Base-by-base conservation (phyloP, 2,113 vertebrate genomes). In the Serinus canaria region DNA sequence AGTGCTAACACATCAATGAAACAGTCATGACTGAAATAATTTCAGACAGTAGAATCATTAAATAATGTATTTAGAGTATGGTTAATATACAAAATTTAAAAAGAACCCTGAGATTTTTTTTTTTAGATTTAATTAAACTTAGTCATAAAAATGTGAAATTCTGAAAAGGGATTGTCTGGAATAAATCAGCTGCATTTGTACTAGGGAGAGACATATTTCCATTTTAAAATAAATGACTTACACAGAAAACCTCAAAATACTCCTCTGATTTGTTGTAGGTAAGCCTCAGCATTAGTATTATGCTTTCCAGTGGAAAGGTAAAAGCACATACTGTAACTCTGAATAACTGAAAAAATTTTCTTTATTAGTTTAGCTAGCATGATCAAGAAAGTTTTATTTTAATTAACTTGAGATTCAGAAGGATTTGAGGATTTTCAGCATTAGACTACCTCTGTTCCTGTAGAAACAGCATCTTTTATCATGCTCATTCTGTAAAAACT, bases 361-460 rank as follows among this genome's bases (percentile, higher is more conserved):
- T 52, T 52, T 81, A 62, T 80, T 79, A 86, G 60, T 67, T 88
- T 87, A 92, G 37, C 23, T 62, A 89, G 27, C 7, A 4, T 86
- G 58, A 85, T 85, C 87, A 92, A 88, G 55, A 52, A 88, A 88
- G 62, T 89, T 91, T 83, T 78, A 68, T 75, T 94, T 92, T 95
- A 93, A 96, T 96, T 95, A 95, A 93, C 23, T 79, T 12, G 17
- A 67, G 66, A 82, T 95, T 90, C 68, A 82, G 53, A 92, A 62
- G 76, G 60, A 94, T 93, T 94, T 90, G 49, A 90, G 66, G 87
- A 91, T 92, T 92, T 95, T 88, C 85, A 87, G 53, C 49, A 86
- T 94, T 90, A 73, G 28, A 56, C 35, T 86, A 52, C 43, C 7
- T 62, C 66, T 35, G 31, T 90, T 87, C 53, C 68, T 91, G 69